Percentiles rank a stretch among this genome's conserved stretches.
Evolutionary conservation across 2,888 invertebrate species (phyloP).

Genomic region (Yponomeuta plumbellus): DNA sequence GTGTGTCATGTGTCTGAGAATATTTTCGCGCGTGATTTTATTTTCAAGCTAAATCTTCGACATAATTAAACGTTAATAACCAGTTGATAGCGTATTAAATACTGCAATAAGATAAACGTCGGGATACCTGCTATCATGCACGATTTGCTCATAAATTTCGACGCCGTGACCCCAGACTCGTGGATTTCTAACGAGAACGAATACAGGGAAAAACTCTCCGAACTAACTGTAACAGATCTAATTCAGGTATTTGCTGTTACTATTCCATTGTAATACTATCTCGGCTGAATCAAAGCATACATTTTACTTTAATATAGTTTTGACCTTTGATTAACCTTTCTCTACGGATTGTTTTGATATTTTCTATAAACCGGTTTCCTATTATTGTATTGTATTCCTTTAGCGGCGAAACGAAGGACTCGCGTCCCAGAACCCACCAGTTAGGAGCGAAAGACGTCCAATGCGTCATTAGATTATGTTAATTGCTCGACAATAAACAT

Average conservation of each 20-base stretch:
- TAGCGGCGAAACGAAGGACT: too few relatives aligned
- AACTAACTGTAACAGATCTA: slow-evolving; percentile 56
- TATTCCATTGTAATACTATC: background rate
- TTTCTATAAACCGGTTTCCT: background rate
- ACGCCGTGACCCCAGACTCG: slow-evolving; percentile 59
- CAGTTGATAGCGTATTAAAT: too few relatives aligned
- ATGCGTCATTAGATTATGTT: too few relatives aligned
- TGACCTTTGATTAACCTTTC: slow-evolving; percentile 63
- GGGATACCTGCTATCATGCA: slow-evolving; percentile 35
- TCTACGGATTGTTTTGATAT: background rate
- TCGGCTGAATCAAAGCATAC: slow-evolving; percentile 8
- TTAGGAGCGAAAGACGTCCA: too few relatives aligned
- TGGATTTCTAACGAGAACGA: slow-evolving; percentile 69
- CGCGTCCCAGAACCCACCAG: too few relatives aligned
- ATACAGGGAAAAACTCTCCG: slow-evolving; percentile 58
- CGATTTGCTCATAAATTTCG: slow-evolving; percentile 50
- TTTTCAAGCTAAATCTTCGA: too few relatives aligned
- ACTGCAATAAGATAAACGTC: background rate
- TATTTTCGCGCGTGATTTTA: too few relatives aligned
- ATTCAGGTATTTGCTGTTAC: slow-evolving; percentile 41
- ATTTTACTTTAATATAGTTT: slow-evolving; percentile 9
- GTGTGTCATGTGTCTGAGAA: too few relatives aligned
- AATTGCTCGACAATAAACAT: background rate
- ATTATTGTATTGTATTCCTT: too few relatives aligned
- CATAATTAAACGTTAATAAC: too few relatives aligned